Evolutionary conservation across 2,888 invertebrate genomes (phyloP).

Genomic region (Eristalinus sepulchralis): DNA sequence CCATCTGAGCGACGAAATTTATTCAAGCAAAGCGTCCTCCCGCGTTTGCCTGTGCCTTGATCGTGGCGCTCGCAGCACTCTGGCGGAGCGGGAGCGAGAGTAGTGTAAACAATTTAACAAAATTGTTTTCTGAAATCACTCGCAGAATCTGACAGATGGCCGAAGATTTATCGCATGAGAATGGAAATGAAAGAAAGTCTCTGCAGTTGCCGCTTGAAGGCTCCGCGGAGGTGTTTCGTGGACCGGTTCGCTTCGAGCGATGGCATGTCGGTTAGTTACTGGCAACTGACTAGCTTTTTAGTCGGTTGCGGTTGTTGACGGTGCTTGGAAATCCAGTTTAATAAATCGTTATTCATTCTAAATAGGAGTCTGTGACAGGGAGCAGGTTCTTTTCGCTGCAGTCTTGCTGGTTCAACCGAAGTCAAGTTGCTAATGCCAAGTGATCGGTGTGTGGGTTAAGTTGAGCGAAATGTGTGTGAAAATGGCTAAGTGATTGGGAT

Average conservation of each 20-base stretch:
- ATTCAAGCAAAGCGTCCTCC: not conserved
- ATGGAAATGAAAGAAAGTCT: not conserved
- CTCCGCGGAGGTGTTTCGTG: not conserved
- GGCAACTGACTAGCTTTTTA: not conserved
- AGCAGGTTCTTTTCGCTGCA: not conserved
- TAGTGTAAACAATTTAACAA: constrained; percentile 7
- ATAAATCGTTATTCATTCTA: not conserved
- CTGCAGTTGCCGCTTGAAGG: not conserved
- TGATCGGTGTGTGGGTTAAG: not conserved
- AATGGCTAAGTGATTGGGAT: not conserved
- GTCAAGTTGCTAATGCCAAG: not conserved
- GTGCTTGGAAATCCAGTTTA: not conserved
- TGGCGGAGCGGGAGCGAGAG: not conserved
- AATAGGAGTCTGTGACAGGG: not conserved
- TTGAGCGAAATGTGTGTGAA: not conserved
- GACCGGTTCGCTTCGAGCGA: not conserved
- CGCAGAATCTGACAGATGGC: not conserved
- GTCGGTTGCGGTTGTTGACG: not conserved
- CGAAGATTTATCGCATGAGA: not conserved
- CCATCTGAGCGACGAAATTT: constrained; percentile 10
- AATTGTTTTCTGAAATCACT: not conserved
- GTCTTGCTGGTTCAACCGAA: not conserved
- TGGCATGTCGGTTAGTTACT: not conserved
- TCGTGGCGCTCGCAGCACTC: not conserved
- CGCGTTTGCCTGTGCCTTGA: not conserved